Base-by-base conservation (phyloP, 2,797 vertebrate genomes). In the Malurus splendens region DNA sequence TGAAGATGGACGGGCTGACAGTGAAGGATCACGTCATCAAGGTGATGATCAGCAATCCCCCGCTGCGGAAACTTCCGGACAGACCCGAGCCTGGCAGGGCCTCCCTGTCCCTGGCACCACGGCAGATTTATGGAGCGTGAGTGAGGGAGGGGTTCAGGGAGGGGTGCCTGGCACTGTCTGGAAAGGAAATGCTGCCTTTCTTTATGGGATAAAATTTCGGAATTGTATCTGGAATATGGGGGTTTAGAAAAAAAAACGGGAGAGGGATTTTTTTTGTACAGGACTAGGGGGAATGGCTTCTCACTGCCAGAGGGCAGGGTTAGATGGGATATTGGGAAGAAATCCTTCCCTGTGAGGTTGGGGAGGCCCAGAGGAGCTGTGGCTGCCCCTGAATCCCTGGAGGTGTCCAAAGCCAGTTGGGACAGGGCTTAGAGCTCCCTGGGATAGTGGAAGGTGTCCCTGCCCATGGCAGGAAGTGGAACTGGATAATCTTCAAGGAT, bases 21-120 rank as follows among this genome's bases (percentile, higher is more conserved):
- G 45, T 99, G 7, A 98, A 97, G 84, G 98, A 97, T 17, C 98
- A 98, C 2, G 97, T 96, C 61, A 98, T 99, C 89, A 97, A 98
- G 24, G 99, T 99, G 75, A 98, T 98, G 6, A 99, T 99, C 90
- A 99, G 99, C 86, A 99, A 99, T 82, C 99, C 99, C 0, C 99
- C 99, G 1, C 95, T 97, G 30, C 98, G 99, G 71, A 98, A 95
- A 67, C 39, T 77, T 27, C 95, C 96, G 0, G 98, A 98, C 12
- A 97, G 95, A 60, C 76, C 97, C 0, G 97, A 98, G 64, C 87
- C 96, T 1, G 90, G 95, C 90, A 96, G 90, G 45, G 78, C 82
- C 4, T 18, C 95, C 1, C 80, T 95, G 6, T 56, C 97, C 27
- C n/a, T 88, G 15, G 86, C 94, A 27, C 97, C 97, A 0, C 97